Conservation (phyloP, 23 tunicate genomes). For the Phallusia fumigata region DNA sequence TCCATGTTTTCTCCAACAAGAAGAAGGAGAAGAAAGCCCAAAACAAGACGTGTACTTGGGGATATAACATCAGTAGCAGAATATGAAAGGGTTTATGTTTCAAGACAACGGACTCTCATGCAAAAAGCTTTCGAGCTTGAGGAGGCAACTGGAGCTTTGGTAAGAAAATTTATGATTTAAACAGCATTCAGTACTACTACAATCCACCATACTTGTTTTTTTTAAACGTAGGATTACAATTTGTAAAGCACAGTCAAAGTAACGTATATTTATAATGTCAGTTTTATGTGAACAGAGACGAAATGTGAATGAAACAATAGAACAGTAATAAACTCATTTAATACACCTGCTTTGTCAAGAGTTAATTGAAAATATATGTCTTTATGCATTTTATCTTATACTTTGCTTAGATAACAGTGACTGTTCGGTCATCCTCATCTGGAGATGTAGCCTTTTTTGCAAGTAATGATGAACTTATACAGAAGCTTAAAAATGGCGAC, state of each 20-base stretch:
- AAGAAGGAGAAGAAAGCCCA: not conserved
- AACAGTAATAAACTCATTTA: too few species aligned
- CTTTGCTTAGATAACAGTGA: not conserved
- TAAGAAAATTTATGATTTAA: not conserved
- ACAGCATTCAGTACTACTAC: too few species aligned
- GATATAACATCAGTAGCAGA: not conserved
- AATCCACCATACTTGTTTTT: too few species aligned
- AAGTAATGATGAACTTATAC: not conserved
- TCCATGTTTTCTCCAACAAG: too few species aligned
- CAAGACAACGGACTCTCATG: constrained; percentile 4
- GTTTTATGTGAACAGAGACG: not conserved
- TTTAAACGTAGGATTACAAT: not conserved
- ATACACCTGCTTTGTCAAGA: too few species aligned
- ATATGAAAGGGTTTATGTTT: not conserved
- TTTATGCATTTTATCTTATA: too few species aligned
- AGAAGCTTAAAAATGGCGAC: not conserved
- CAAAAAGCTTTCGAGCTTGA: not conserved
- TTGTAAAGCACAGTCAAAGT: not conserved
- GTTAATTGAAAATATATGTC: too few species aligned
- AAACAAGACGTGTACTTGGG: not conserved
- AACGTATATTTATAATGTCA: not conserved
- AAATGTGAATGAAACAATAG: too few species aligned
- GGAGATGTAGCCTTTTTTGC: not conserved
- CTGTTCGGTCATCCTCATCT: not conserved
- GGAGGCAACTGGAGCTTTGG: not conserved